Percentiles rank a stretch among this genome's conserved stretches.
Evolutionary conservation across 2,113 vertebrate species (phyloP).

Genomic region (Butorides virescens): DNA sequence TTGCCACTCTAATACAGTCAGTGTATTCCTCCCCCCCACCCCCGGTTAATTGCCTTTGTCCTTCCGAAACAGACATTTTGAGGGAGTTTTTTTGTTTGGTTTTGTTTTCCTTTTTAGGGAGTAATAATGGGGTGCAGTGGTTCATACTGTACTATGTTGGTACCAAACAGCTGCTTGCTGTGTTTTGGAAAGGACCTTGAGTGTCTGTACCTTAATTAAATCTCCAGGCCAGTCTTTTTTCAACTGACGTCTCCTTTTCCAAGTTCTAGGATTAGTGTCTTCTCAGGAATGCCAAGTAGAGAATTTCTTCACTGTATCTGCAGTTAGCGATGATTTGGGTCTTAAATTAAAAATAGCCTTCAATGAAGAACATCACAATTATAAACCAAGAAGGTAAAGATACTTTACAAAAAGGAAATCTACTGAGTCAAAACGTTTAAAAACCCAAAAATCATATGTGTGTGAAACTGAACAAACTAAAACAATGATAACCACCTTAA

Average conservation of each 20-base stretch:
- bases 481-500: not conserved
- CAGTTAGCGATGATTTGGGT: not conserved
- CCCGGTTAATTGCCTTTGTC: slow-evolving; percentile 51
- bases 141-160: not conserved
- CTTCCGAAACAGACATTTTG: not conserved
- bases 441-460: fast-evolving
- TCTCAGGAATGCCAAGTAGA: not conserved
- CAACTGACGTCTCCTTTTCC: not conserved
- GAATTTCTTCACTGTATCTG: not conserved
- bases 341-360: not conserved
- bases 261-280: not conserved
- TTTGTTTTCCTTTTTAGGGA: not conserved
- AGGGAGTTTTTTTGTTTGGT: not conserved
- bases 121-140: not conserved
- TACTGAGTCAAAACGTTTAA: not conserved
- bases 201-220: not conserved
- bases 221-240: not conserved
- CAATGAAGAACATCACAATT: not conserved
- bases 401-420: not conserved
- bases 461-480: not conserved
- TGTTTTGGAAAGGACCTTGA: not conserved
- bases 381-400: not conserved
- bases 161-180: not conserved
- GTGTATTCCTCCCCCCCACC: not conserved
- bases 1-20: not conserved